Base-by-base conservation (phyloP, 2,888 invertebrate species). In the Volucella inanis region DNA sequence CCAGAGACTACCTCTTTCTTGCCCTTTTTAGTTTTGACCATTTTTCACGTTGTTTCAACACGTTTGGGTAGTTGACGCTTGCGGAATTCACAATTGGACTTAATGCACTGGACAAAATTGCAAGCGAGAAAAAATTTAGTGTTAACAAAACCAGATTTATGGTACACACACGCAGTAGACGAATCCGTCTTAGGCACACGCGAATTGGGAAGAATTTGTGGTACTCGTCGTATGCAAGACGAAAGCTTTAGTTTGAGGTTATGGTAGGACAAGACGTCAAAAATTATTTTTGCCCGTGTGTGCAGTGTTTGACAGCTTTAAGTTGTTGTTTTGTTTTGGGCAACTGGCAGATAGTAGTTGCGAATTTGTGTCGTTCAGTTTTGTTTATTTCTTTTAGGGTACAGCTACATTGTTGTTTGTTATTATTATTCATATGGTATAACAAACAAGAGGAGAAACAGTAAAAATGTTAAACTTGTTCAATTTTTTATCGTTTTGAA, bases 11-110 rank as follows among this genome's bases (percentile, higher is more conserved):
- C 94, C 92, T 94, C 94, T 93, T 96, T 96, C 93, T 96, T 96
- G 91, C 95, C 95, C 93, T 96, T 96, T 94, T 96, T 96, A 91
- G 95, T 94, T 93, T 96, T 96, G 90, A 95, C 96, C 96, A 96
- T 96, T 91, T 91, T 90, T 90, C 89, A 87, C 89, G 90, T 89
- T 90, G 90, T 88, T 90, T 90, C 90, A 91, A 90, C 92, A 91
- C 92, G 91, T 90, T 92, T 90, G 89, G 89, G 87, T 88, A 87
- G 62, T 70, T 45, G 38, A 22, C 47, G 49, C 67, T 70, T 65
- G 50, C 54, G 74, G 78, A 74, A 82, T 74, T 86, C 86, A 86
- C 86, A 86, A 82, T 81, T 82, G 70, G 50, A 78, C 67, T 72
- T 55, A 65, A 65, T 80, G 41, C 64, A 67, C 67, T 72, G 39